Evolutionary conservation across 2,888 invertebrate genomes (phyloP).

Genomic region (Aspidapion aeneum): DNA sequence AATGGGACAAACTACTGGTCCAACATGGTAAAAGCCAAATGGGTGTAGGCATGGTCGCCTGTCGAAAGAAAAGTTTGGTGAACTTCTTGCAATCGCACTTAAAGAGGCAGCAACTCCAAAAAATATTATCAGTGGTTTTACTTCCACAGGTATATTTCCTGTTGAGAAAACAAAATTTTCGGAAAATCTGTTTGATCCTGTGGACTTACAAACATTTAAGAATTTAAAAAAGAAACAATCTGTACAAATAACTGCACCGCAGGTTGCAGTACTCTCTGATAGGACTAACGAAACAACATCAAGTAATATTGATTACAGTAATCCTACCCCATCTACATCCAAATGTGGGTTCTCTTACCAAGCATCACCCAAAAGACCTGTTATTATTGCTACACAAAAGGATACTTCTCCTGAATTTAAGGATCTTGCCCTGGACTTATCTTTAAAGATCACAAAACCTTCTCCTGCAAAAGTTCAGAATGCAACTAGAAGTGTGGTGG

Average conservation of each 20-base stretch:
- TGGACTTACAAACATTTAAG: neutral
- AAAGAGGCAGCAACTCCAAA: neutral
- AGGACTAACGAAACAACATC: no score
- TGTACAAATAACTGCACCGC: neutral
- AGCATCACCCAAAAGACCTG: neutral
- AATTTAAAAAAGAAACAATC: neutral
- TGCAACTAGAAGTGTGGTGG: neutral
- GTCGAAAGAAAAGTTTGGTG: neutral
- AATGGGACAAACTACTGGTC: conserved; percentile 17
- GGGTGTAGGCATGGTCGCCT: neutral
- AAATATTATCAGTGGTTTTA: neutral
- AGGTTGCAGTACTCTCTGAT: neutral
- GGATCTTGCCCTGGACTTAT: neutral
- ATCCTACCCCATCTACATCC: neutral
- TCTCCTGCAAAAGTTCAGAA: neutral
- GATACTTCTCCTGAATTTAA: neutral
- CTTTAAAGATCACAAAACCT: neutral
- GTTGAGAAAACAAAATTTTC: neutral
- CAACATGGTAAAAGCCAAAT: neutral
- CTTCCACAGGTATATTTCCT: neutral
- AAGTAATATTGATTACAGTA: no score
- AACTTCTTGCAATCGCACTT: neutral
- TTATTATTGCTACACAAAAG: neutral
- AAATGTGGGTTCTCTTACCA: neutral
- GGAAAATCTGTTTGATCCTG: neutral